Evolutionary conservation across 2,113 vertebrate species (phyloP), one percentile per base, ranked within the genome.

Genomic region (Scalopus aquaticus): DNA sequence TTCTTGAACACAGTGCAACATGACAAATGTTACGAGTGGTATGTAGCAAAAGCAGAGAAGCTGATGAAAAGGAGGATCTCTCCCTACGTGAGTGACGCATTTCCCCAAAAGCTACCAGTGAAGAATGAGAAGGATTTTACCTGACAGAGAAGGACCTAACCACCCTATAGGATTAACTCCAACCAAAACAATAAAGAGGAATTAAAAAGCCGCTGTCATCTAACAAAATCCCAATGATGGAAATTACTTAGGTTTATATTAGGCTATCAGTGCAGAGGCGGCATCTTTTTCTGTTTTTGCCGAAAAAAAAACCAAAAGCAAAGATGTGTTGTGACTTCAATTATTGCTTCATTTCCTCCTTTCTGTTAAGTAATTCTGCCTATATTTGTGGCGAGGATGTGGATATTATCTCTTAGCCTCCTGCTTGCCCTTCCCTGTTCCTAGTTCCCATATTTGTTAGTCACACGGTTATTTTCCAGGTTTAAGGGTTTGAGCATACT

Each of bases 341-440:
- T 13, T 94, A 73, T 97, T 96, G 94, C 93, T 54, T 96, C 96
- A 97, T 74, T 97, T 97, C 96, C 96, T 97, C 62, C 65, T 94
- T 95, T 42, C 37, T 88, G 51, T 46, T 88, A 69, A 94, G 73
- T 84, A 94, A 96, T 76, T 51, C 60, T 28, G 28, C 65, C 32
- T 93, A 0, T 60, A 42, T 83, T 88, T 62, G 54, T 62, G 46
- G 16, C 73, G 70, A 22, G 28, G 24, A 28, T 39, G n/a, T 20
- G 1, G 16, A 16, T 64, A 20, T 91, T 80, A 78, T 76, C n/a
- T 91, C 6, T 76, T 28, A 79, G 64, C 20, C 67, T 95, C 84
- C 46, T 81, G 30, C 28, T 11, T 24, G 9, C 26, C 69, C 42
- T 80, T 73, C 72, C 60, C 13, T 58, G 35, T 49, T 95, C 88